Evolutionary conservation across 1,140 invertebrate genomes (phyloP).

Genomic region (Drosophila repletoides): DNA sequence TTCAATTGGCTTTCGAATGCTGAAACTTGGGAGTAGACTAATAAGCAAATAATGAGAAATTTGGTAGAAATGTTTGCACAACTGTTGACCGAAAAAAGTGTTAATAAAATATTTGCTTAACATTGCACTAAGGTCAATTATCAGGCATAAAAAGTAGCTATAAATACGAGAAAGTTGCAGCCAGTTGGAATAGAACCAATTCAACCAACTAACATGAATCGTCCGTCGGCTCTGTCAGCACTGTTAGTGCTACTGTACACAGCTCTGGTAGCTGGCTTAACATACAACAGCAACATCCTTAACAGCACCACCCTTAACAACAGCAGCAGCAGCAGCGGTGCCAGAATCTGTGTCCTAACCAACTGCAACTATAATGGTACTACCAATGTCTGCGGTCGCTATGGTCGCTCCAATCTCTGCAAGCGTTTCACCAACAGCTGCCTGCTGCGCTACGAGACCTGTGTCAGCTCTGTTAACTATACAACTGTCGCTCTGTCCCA

Average conservation of each 20-base stretch:
- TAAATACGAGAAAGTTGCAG: constrained; percentile 6
- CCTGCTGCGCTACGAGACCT: constrained; percentile 38
- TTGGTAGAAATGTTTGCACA: too few relatives aligned
- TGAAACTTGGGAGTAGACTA: too few relatives aligned
- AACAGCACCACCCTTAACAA: neutral
- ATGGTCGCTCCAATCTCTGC: constrained; percentile 61
- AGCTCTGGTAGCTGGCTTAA: neutral
- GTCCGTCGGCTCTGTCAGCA: constrained; percentile 6
- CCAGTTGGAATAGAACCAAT: neutral
- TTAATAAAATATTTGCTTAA: neutral
- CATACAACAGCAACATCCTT: neutral
- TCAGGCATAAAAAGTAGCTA: constrained; percentile 1
- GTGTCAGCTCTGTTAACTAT: constrained; percentile 24
- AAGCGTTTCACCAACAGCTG: constrained; percentile 55
- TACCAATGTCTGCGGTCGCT: constrained; percentile 42
- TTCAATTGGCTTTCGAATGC: too few relatives aligned
- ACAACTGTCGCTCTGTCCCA: constrained; percentile 24
- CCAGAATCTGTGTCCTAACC: constrained; percentile 39
- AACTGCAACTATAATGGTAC: constrained; percentile 31
- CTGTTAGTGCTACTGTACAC: constrained; percentile 24
- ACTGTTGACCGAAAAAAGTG: too few relatives aligned
- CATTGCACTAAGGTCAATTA: neutral
- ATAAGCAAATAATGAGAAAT: too few relatives aligned
- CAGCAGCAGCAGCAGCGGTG: constrained; percentile 15
- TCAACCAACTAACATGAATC: constrained; percentile 14